These are phyloP conservation scores for Himalopsyche anomala DNA, from an alignment of 2,888 invertebrate species.

Conservation along the genomic window DNA sequence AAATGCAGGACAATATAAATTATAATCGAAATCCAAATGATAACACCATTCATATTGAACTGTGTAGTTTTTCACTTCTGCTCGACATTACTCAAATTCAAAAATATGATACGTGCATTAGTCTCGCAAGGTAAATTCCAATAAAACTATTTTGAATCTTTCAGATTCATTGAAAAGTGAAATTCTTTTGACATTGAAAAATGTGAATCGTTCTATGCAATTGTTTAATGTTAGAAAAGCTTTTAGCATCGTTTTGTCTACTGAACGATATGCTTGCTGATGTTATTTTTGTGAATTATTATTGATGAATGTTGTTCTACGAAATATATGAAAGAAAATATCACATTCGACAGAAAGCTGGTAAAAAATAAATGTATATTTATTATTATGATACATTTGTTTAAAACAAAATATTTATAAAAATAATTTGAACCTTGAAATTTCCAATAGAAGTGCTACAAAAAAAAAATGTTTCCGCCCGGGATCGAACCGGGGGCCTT, in stretches of 20 bases:
- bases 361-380: no score
- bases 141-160: background rate
- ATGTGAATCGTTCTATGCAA: background rate
- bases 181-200: background rate
- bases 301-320: background rate
- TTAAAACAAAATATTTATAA: no score
- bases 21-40: background rate
- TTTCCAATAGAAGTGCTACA: no score
- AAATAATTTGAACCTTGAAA: no score
- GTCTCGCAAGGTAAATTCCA: background rate
- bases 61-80: background rate
- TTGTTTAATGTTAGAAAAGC: background rate
- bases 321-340: background rate
- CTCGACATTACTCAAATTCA: background rate
- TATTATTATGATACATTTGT: no score
- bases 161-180: background rate
- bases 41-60: background rate
- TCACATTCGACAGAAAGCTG: background rate
- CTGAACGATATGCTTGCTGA: background rate
- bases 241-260: background rate
- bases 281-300: background rate
- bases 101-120: background rate
- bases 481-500: slow-evolving; percentile 94
- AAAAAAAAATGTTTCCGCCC: slow-evolving; percentile 83
- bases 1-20: background rate